Evolutionary conservation across 2,888 invertebrate genomes (phyloP), one percentile per base, ranked within the genome.

Genomic region (Parnassius apollo): DNA sequence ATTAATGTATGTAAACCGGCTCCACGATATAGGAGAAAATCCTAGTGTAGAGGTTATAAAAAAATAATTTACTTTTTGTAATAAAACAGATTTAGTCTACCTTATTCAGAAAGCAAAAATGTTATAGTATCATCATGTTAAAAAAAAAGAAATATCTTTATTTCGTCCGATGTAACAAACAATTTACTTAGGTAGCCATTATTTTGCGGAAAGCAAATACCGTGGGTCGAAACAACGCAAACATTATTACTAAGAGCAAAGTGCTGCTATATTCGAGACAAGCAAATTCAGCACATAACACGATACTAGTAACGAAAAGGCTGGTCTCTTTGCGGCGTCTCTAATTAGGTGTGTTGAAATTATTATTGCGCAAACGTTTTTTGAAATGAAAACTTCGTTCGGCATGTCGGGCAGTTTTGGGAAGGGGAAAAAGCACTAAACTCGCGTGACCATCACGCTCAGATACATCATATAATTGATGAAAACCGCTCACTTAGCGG

Each of bases 201-300:
- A 61, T 61, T 51, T 57, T 46, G 48, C 58, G 22, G 49, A 55
- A 54, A 62, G 18, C 49, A 62, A 62, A 58, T 54, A 49, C 11
- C 42, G 25, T 13, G 44, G 25, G 13, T 44, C 60, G 55, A 48
- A 55, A 61, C 55, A 42, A 54, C 46, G 35, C 45, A 51, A 52
- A 57, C 57, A 61, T 61, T 57, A 61, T 57, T 61, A 57, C 61
- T 45, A 62, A 57, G 57, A 57, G 62, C 57, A 22, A 42, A 48
- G 52, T 48, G 57, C 12, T 62, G 62, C 57, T 53, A 45, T 35
- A 46, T n/a, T 53, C 52, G 48, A 42, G 48, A 49, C 10, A n/a
- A 49, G 60, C 50, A 42, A 62, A 57, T 53, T 62, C 48, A 48
- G 57, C 57, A 49, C 53, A 52, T 48, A 48, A 62, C 61, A 50